These are phyloP conservation scores for Penaeus chinensis DNA, from an alignment of 1,140 invertebrate genomes.

Conservation along the genomic window DNA sequence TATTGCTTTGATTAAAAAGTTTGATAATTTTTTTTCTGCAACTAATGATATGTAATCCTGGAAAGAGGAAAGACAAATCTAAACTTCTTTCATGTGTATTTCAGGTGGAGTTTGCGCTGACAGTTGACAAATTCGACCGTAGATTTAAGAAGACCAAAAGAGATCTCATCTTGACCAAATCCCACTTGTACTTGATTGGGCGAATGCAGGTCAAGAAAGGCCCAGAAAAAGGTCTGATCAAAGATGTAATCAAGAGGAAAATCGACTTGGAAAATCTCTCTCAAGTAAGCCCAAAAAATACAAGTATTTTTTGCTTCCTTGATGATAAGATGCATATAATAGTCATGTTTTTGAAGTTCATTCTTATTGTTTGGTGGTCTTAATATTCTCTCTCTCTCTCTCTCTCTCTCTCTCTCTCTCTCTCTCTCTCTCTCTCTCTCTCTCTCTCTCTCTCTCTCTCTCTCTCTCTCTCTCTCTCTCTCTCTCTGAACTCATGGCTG, in stretches of 20 bases:
- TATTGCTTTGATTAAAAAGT: no score
- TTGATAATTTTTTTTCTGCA: not conserved
- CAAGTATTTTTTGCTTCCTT: constrained; percentile 31
- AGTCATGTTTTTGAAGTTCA: not conserved
- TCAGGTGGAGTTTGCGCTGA: constrained; percentile 75
- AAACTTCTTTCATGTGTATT: not conserved
- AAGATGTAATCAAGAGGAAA: constrained; percentile 78
- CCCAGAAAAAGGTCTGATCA: constrained; percentile 72
- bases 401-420: no score
- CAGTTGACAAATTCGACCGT: constrained; percentile 79
- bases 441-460: no score
- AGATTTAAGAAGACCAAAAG: constrained; percentile 77
- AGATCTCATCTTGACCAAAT: constrained; percentile 78
- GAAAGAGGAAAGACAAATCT: not conserved
- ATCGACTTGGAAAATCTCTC: constrained; percentile 74
- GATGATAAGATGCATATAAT: not conserved
- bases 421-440: no score
- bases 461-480: no score
- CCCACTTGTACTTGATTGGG: constrained; percentile 75
- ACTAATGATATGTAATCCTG: not conserved
- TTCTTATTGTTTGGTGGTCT: no score
- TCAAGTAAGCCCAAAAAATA: constrained; percentile 69
- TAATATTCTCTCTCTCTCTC: no score
- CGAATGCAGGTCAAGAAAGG: constrained; percentile 74
- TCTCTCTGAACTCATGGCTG: no score